Percentiles rank a stretch among this genome's conserved stretches.
These are phyloP conservation scores for Columbina picui DNA, from an alignment of 2,113 vertebrate genomes.

Conservation along the genomic window DNA sequence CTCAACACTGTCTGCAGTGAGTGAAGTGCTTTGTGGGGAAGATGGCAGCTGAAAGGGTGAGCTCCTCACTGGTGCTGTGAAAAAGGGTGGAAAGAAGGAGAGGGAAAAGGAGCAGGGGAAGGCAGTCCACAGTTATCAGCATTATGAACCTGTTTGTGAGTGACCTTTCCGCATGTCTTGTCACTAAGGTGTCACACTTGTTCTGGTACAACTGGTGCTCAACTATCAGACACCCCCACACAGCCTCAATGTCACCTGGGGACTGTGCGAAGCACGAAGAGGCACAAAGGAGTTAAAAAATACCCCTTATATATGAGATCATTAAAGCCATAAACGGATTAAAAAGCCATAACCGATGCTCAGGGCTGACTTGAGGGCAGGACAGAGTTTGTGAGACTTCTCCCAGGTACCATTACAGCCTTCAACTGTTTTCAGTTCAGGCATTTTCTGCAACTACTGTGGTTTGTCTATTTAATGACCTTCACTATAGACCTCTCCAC, in stretches of 20 bases:
- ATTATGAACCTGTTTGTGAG: neutral
- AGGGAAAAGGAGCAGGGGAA: neutral
- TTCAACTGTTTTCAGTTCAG: neutral
- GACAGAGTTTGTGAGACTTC: neutral
- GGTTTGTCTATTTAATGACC: neutral
- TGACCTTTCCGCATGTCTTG: neutral
- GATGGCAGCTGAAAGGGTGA: neutral
- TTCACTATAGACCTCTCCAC: neutral
- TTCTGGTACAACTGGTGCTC: neutral
- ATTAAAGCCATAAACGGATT: too few relatives aligned
- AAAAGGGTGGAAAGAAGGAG: neutral
- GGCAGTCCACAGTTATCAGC: neutral
- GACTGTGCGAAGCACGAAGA: neutral
- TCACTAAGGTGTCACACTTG: neutral
- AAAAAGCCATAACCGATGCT: neutral
- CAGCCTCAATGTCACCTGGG: neutral
- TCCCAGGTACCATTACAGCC: neutral
- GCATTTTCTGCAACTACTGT: neutral
- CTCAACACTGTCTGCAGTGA: neutral
- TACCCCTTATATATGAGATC: neutral
- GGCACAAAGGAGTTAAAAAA: neutral
- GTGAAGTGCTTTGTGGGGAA: neutral
- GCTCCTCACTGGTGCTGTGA: neutral
- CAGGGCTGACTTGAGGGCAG: neutral
- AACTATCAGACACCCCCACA: neutral